Evolutionary conservation across 2,888 invertebrate genomes (phyloP).

Genomic region (Dryocosmus kuriphilus): DNA sequence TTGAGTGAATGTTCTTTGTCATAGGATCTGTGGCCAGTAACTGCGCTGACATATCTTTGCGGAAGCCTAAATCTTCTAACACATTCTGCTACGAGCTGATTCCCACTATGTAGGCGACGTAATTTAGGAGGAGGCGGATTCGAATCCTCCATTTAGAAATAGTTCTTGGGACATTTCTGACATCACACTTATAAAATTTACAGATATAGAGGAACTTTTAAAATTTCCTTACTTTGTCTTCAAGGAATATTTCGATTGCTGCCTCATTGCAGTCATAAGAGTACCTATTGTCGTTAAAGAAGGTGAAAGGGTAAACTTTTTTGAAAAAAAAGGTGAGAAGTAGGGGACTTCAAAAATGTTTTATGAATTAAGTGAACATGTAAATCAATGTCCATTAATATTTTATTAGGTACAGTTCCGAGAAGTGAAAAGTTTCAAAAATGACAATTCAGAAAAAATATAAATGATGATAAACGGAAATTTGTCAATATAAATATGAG

Average conservation of each 20-base stretch:
- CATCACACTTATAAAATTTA: background rate
- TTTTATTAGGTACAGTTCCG: too few relatives aligned
- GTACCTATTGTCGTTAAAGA: too few relatives aligned
- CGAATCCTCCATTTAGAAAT: background rate
- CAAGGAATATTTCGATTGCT: background rate
- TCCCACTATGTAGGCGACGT: background rate
- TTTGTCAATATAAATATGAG: too few relatives aligned
- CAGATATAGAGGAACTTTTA: background rate
- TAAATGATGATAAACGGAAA: too few relatives aligned
- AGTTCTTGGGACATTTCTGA: background rate
- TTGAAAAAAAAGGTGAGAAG: too few relatives aligned
- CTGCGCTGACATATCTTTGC: slow-evolving; percentile 64
- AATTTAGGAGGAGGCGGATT: background rate
- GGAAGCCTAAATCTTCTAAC: slow-evolving; percentile 65
- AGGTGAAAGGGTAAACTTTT: too few relatives aligned
- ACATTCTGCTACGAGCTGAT: slow-evolving; percentile 9
- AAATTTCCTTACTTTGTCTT: background rate
- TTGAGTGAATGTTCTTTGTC: background rate
- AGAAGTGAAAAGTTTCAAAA: too few relatives aligned
- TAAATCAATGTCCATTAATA: too few relatives aligned
- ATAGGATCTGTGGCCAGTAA: slow-evolving; percentile 6
- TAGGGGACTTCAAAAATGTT: too few relatives aligned
- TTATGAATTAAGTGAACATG: too few relatives aligned
- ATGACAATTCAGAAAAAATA: too few relatives aligned
- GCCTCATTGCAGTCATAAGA: too few relatives aligned